These are phyloP conservation scores for Carettochelys insculpta DNA, from an alignment of 2,113 vertebrate species.

Conservation along the genomic window DNA sequence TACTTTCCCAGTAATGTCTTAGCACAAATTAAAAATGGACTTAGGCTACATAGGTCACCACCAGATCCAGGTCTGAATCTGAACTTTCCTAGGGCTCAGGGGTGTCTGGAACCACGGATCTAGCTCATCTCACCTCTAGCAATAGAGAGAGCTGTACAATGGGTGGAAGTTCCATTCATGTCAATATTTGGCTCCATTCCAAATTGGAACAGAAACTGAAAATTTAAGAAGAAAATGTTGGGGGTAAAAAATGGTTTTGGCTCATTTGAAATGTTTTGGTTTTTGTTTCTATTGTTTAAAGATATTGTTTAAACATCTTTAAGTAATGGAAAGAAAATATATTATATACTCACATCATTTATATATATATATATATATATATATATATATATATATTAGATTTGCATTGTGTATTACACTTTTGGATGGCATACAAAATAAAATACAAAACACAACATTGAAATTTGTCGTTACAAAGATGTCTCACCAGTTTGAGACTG, in stretches of 20 bases:
- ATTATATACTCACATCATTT: no score
- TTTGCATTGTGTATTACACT: not conserved
- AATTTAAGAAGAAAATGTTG: not conserved
- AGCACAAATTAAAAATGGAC: not conserved
- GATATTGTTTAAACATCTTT: no score
- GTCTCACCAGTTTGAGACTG: not conserved
- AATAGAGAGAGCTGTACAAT: not conserved
- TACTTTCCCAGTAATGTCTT: not conserved
- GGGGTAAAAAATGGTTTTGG: not conserved
- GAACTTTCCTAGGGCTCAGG: not conserved
- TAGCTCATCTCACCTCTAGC: not conserved
- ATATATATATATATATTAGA: no score
- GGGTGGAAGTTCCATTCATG: not conserved
- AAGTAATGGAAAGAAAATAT: no score
- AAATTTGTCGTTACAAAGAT: not conserved
- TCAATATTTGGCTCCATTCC: not conserved
- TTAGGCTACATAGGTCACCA: not conserved
- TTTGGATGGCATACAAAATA: not conserved
- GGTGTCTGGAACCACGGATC: not conserved
- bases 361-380: no score
- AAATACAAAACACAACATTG: not conserved
- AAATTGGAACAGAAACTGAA: not conserved
- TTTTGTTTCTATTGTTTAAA: not conserved
- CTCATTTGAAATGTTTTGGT: not conserved
- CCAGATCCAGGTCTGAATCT: not conserved